Evolutionary conservation across 2,797 vertebrate species (phyloP).

Genomic region (Sebastes vulpes): DNA sequence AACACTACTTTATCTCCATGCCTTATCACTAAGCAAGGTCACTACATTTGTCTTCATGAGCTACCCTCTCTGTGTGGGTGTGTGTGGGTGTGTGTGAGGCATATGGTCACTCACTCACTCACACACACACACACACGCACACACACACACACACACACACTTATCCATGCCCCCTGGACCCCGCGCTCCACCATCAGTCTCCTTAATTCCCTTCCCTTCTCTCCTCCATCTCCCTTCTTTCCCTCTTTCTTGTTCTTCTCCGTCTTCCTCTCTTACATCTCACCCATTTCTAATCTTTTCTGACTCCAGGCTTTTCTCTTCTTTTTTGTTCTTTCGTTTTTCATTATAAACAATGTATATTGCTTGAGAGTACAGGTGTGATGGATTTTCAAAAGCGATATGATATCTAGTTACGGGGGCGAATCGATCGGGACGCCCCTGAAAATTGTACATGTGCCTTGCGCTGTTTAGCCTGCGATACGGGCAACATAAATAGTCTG

Average conservation of each 20-base stretch:
- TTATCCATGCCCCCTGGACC: slow-evolving; percentile 65
- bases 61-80: slow-evolving; percentile 37
- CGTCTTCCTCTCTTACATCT: slow-evolving; percentile 39
- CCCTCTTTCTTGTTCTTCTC: slow-evolving; percentile 28
- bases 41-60: slow-evolving; percentile 85
- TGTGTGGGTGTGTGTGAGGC: slow-evolving; percentile 28
- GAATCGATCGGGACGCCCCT: slow-evolving; percentile 55
- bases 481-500: slow-evolving; percentile 41
- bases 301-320: slow-evolving; percentile 41
- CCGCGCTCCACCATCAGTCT: slow-evolving; percentile 72
- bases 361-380: slow-evolving; percentile 45
- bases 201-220: slow-evolving; percentile 73
- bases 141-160: slow-evolving; percentile 20
- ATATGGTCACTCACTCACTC: slow-evolving; percentile 28
- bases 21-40: slow-evolving; percentile 83
- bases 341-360: slow-evolving; percentile 54
- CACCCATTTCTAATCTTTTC: slow-evolving; percentile 69
- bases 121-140: slow-evolving; percentile 20
- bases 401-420: slow-evolving; percentile 63
- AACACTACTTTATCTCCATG: slow-evolving; percentile 79
- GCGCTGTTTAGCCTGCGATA: slow-evolving; percentile 32
- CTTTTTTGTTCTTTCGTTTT: slow-evolving; percentile 12
- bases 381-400: slow-evolving; percentile 66
- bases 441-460: slow-evolving; percentile 52
- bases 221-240: slow-evolving; percentile 39